A percentile compares a stretch with the other conserved stretches of the same genome.
Conservation (phyloP, 2,888 invertebrate genomes). For the Hyppa rectilinea region DNA sequence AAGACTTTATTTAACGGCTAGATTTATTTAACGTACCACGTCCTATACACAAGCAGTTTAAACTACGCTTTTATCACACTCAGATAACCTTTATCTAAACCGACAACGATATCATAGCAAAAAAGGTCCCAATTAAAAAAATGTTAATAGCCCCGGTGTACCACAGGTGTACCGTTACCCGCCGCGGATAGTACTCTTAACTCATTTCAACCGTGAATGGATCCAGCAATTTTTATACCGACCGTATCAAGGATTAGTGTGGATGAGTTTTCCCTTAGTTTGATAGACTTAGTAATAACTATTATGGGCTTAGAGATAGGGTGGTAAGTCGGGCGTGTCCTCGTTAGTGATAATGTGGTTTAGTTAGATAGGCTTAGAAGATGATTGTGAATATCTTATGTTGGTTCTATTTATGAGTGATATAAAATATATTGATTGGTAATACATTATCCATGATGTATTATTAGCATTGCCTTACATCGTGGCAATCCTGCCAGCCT, state of each 20-base stretch:
- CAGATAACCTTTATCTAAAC: not conserved
- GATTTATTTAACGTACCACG: too few relatives aligned
- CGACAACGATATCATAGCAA: not conserved
- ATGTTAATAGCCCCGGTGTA: constrained; percentile 45
- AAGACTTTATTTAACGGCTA: too few relatives aligned
- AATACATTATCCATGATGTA: too few relatives aligned
- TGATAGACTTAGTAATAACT: constrained; percentile 61
- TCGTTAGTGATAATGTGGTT: constrained; percentile 19
- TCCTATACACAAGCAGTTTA: not conserved
- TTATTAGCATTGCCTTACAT: too few relatives aligned
- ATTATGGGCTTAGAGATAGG: constrained; percentile 34
- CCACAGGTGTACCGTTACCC: constrained; percentile 55
- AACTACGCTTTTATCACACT: not conserved
- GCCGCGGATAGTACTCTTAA: constrained; percentile 59
- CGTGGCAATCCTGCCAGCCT: too few relatives aligned
- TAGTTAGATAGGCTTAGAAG: too few relatives aligned
- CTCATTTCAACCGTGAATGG: constrained; percentile 76
- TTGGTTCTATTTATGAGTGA: too few relatives aligned
- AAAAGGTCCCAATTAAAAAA: constrained; percentile 38
- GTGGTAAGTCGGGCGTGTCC: not conserved
- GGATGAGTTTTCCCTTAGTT: constrained; percentile 62
- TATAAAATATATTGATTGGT: too few relatives aligned
- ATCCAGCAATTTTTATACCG: constrained; percentile 76
- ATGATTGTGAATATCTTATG: not conserved
- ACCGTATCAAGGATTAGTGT: constrained; percentile 65